phyloP scores from a whole-genome alignment of 2,113 vertebrate genomes.

The Aptenodytes forsteri region DNA sequence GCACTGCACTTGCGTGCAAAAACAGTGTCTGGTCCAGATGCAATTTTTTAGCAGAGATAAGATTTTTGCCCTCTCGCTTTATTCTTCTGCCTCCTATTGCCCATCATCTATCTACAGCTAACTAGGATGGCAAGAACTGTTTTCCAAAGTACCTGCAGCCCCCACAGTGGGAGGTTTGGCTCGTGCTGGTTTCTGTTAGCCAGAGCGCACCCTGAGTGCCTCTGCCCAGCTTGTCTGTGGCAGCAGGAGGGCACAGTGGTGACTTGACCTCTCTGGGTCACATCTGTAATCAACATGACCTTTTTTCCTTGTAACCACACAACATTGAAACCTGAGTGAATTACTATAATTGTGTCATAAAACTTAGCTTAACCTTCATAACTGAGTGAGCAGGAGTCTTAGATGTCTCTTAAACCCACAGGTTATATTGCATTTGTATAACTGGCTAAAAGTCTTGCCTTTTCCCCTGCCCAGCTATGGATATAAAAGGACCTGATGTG shows the following conservation, averaged over 20 bases:
- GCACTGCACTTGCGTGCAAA: not conserved
- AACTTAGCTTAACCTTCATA: not conserved
- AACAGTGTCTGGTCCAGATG: rapidly evolving
- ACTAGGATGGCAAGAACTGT: not conserved
- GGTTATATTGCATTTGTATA: not conserved
- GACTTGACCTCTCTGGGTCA: not conserved
- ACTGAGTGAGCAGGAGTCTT: not conserved
- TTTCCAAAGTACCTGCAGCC: not conserved
- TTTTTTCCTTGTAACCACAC: not conserved
- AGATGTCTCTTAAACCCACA: not conserved
- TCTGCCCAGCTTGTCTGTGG: not conserved
- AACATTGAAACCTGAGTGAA: not conserved
- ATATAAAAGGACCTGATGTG: not conserved
- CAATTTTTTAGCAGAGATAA: not conserved
- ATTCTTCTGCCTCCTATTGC: not conserved
- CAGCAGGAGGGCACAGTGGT: not conserved
- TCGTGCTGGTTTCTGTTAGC: not conserved
- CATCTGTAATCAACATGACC: not conserved
- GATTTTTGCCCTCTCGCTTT: not conserved
- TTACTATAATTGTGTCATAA: not conserved
- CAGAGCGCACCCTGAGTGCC: rapidly evolving
- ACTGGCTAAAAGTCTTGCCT: not conserved
- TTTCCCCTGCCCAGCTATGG: not conserved
- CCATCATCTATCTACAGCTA: rapidly evolving
- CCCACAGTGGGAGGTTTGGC: not conserved